A percentile compares a stretch with the other conserved stretches of the same genome.
Evolutionary conservation across 2,888 invertebrate genomes (phyloP).

Genomic region (Gastracanthus pulcherrimus): DNA sequence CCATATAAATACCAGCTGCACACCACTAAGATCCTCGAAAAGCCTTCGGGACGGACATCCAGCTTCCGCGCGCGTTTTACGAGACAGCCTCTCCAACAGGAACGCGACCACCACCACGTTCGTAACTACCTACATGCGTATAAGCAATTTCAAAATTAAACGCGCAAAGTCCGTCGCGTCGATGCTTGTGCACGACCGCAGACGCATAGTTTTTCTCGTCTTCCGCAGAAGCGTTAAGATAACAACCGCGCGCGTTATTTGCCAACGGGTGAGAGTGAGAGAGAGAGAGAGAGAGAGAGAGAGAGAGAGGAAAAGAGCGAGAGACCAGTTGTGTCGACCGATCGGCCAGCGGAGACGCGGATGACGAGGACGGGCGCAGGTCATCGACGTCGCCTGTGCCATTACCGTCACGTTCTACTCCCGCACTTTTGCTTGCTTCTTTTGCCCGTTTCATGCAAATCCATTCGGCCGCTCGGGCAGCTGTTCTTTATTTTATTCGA

Average conservation of each 20-base stretch:
- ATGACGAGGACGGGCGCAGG: background rate
- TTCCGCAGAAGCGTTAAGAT: background rate
- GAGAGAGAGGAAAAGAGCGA: no score
- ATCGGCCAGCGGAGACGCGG: background rate
- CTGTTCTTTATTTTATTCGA: no score
- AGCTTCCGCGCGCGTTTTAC: background rate
- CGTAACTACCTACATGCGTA: no score
- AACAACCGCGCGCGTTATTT: no score
- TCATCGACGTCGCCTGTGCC: background rate
- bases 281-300: no score
- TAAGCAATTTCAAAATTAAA: background rate
- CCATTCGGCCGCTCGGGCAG: background rate
- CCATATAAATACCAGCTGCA: no score
- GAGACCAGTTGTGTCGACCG: background rate
- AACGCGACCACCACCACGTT: background rate
- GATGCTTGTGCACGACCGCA: background rate
- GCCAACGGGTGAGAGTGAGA: no score
- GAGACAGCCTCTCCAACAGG: no score
- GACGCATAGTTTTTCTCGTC: background rate
- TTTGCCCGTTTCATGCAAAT: slow-evolving; percentile 19
- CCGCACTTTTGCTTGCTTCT: no score
- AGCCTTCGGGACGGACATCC: no score
- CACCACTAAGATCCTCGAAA: background rate
- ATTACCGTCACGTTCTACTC: no score
- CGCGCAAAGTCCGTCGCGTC: background rate